Evolutionary conservation across 1,140 invertebrate species (phyloP).

Genomic region (Ridgeia piscesae): DNA sequence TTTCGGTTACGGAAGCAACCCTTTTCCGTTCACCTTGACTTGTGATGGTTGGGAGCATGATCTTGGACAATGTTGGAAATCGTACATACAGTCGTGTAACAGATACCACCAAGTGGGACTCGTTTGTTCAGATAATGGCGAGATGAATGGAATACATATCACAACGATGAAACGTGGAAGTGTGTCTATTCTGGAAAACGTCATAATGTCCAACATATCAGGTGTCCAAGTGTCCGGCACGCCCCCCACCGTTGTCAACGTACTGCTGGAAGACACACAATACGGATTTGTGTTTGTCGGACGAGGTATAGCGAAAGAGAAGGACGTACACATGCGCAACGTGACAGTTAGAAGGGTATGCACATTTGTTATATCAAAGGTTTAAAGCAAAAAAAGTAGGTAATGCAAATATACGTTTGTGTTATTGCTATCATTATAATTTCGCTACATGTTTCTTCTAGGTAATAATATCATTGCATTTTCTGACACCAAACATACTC

Average conservation of each 20-base stretch:
- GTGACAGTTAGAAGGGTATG: not conserved
- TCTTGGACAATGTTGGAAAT: no score
- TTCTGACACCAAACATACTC: no score
- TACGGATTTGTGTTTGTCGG: not conserved
- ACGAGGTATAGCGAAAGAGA: not conserved
- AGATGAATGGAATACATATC: no score
- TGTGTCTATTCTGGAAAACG: not conserved
- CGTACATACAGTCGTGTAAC: no score
- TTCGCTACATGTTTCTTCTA: no score
- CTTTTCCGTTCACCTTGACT: no score
- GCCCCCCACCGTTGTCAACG: not conserved
- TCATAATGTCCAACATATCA: not conserved
- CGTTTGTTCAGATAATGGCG: no score
- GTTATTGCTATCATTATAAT: not conserved
- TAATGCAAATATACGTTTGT: not conserved
- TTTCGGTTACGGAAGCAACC: no score
- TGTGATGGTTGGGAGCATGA: no score
- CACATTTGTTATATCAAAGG: not conserved
- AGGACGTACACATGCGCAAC: not conserved
- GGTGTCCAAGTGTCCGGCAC: not conserved
- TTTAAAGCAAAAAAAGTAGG: not conserved
- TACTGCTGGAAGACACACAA: not conserved
- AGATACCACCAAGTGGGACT: no score
- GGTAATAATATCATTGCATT: no score
- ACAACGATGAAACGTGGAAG: not conserved